phyloP scores from a whole-genome alignment of 2,888 invertebrate genomes.

The Diloba caeruleocephala region DNA sequence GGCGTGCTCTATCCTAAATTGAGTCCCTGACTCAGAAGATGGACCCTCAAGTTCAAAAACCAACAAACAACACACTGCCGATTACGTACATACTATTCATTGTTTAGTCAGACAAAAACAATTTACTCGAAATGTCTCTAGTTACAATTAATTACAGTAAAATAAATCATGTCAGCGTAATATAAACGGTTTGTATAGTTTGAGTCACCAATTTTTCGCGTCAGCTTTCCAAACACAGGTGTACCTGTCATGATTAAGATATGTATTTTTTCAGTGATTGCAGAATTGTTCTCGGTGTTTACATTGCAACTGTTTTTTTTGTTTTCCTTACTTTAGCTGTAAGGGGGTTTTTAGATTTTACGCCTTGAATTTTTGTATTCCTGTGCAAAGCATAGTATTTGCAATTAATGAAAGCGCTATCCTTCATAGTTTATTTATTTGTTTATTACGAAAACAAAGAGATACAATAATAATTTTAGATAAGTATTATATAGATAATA shows the following conservation, averaged over 20 bases:
- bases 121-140: slow-evolving; percentile 4
- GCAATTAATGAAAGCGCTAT: too few relatives aligned
- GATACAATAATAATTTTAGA: too few relatives aligned
- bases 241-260: slow-evolving; percentile 7
- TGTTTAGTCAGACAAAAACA: slow-evolving; percentile 1
- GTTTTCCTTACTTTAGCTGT: not conserved
- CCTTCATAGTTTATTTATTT: too few relatives aligned
- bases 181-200: slow-evolving; percentile 11
- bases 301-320: not conserved
- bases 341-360: too few relatives aligned
- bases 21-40: too few relatives aligned
- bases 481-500: too few relatives aligned
- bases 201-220: slow-evolving; percentile 5
- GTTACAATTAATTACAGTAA: slow-evolving; percentile 21
- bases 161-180: slow-evolving; percentile 11
- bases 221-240: slow-evolving; percentile 18
- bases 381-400: too few relatives aligned
- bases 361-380: too few relatives aligned
- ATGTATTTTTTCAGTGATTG: slow-evolving; percentile 4
- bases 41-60: too few relatives aligned
- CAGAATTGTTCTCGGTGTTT: not conserved
- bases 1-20: too few relatives aligned
- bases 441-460: too few relatives aligned
- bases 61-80: not conserved
- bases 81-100: not conserved